Conservation (phyloP, 2,113 vertebrate species). For the Crotophaga sulcirostris region DNA sequence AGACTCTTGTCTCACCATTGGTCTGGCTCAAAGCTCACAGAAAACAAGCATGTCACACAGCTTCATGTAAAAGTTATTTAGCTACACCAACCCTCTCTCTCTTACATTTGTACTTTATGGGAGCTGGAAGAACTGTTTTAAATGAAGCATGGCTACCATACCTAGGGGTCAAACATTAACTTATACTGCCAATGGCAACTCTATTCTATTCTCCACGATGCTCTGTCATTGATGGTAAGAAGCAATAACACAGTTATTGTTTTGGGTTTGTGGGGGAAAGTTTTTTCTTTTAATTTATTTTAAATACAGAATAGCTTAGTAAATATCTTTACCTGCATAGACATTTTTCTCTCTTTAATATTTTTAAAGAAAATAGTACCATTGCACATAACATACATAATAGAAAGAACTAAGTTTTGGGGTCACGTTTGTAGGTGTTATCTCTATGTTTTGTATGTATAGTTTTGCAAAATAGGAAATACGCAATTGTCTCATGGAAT, state of each 20-base stretch:
- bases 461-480: not conserved
- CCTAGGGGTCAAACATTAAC: not conserved
- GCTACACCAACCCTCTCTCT: not conserved
- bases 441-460: not conserved
- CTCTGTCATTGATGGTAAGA: not conserved
- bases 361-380: not conserved
- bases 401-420: not conserved
- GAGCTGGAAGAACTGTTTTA: not conserved
- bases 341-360: not conserved
- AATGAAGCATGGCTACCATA: not conserved
- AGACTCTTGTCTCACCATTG: not conserved
- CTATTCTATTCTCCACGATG: not conserved
- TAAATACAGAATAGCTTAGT: not conserved
- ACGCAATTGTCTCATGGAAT: not conserved
- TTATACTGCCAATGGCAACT: not conserved
- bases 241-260: not conserved
- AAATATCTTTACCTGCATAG: not conserved
- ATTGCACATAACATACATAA: not conserved
- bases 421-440: not conserved
- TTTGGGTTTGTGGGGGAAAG: not conserved
- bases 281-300: not conserved
- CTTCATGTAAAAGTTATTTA: not conserved
- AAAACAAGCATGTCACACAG: not conserved
- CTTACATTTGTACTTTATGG: not conserved
- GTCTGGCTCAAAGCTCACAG: not conserved